Evolutionary conservation across 2,113 vertebrate species (phyloP).

Genomic region (Nothoprocta perdicaria): DNA sequence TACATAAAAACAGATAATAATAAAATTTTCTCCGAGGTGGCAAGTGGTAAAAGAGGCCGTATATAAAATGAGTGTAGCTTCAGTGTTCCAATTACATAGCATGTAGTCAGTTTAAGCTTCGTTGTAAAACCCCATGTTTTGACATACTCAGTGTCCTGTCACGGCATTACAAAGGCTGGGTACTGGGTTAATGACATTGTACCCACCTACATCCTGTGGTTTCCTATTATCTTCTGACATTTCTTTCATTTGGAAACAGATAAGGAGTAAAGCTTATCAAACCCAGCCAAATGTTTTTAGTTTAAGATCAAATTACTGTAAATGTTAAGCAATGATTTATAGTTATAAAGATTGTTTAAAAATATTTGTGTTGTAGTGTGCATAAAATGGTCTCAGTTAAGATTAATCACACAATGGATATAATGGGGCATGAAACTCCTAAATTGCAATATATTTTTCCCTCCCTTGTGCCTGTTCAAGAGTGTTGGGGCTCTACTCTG

Average conservation of each 20-base stretch:
- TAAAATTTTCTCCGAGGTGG: not conserved
- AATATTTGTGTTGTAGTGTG: not conserved
- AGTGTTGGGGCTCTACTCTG: not conserved
- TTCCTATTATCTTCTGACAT: not conserved
- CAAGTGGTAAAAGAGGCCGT: not conserved
- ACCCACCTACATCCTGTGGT: not conserved
- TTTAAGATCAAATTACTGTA: not conserved
- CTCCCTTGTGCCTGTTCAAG: no score
- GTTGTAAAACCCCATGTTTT: not conserved
- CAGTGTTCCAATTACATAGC: not conserved
- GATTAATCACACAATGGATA: no score
- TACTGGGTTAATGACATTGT: not conserved
- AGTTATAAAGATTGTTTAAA: not conserved
- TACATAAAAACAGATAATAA: not conserved
- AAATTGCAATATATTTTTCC: not conserved
- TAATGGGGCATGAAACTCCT: not conserved
- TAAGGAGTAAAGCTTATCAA: not conserved
- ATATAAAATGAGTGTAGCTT: not conserved
- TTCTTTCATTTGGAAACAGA: not conserved
- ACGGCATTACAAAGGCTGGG: not conserved
- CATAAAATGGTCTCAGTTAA: not conserved
- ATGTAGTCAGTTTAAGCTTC: not conserved
- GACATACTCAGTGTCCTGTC: not conserved
- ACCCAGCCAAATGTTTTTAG: not conserved
- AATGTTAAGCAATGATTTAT: not conserved